Base-by-base conservation (phyloP, 2,113 vertebrate genomes). In the Dinomys branickii region DNA sequence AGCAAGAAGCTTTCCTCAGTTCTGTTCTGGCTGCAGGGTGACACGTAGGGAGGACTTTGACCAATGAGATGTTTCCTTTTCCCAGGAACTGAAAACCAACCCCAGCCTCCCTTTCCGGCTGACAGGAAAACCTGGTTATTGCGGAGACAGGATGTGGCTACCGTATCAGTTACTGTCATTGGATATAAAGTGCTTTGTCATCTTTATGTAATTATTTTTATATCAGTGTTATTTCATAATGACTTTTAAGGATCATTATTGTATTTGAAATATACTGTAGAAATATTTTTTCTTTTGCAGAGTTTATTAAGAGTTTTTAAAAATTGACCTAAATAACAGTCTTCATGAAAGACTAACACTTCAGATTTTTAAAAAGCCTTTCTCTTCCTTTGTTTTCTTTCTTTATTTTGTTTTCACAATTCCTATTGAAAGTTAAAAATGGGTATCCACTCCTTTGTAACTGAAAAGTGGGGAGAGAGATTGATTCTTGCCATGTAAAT, bases 21-120 rank as follows among this genome's bases (percentile, higher is more conserved):
- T 35, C 13, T 33, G 20, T 1, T 0, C 7, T 0, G 5, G 4
- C 38, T 8, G 9, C 63, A 17, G 13, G 54, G n/a, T 7, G 22
- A 16, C 9, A 22, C 26, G 35, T 11, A 0, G 0, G 6, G 12
- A n/a, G 1, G 17, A 22, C 30, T 2, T 16, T 8, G 19, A 65
- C 69, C 10, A 75, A 71, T 20, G 11, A 2, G 26, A 0, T 24
- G 35, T 94, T 91, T 96, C 28, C 0, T 71, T 71, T 71, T 20
- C 9, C 69, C 20, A 8, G 44, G 75, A 94, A 92, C 85, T 1
- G 0, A 26, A 97, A 97, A 96, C 38, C 38, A 44, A 73, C 1
- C 22, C 38, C 69, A 12, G 4, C 7, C 2, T 28, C 4, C 22
- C 69, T 73, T 89, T 38, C 35, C 28, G 33, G 22, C 13, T 10